Conservation (phyloP, 2,797 vertebrate species). For the Agapornis canus region DNA sequence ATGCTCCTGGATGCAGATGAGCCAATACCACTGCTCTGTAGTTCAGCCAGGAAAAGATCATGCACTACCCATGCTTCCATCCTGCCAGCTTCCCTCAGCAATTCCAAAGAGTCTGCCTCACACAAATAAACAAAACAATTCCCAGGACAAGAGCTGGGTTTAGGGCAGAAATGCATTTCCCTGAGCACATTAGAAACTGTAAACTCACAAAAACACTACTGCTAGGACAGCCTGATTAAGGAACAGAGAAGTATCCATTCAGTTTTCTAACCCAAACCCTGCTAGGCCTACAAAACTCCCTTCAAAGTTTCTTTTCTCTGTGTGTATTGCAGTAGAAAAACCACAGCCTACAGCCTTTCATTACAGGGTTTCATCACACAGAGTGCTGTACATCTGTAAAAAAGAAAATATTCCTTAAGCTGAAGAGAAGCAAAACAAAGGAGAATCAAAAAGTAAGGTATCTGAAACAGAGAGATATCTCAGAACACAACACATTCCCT, state of each 20-base stretch:
- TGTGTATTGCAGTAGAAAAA: background rate
- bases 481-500: background rate
- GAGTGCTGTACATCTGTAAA: background rate
- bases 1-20: background rate
- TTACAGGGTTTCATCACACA: background rate
- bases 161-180: background rate
- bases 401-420: background rate
- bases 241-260: background rate
- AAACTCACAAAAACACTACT: background rate
- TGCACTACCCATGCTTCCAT: background rate
- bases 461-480: background rate
- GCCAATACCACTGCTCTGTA: fast-evolving
- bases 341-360: background rate
- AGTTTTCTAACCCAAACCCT: background rate
- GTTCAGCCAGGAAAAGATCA: background rate
- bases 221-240: background rate
- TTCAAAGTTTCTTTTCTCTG: background rate
- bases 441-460: background rate
- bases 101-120: background rate
- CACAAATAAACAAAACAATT: background rate
- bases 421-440: background rate
- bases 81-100: background rate
- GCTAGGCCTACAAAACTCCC: background rate
- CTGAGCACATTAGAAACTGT: background rate
- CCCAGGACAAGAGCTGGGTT: background rate